These are phyloP conservation scores for Camelus dromedarius DNA, from an alignment of 2,113 vertebrate genomes.

Conservation along the genomic window DNA sequence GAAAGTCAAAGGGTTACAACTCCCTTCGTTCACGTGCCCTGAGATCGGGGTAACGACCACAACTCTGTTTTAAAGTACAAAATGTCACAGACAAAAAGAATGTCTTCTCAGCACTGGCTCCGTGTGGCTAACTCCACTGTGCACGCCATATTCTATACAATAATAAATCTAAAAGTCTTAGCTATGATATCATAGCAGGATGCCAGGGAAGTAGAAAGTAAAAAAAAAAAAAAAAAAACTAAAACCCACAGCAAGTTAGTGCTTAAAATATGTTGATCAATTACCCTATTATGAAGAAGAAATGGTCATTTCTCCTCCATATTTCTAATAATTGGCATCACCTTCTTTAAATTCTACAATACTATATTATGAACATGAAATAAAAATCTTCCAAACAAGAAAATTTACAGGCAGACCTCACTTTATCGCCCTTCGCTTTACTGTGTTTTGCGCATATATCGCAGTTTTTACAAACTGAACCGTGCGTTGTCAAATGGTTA, in stretches of 20 bases:
- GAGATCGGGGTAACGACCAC: not conserved
- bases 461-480: not conserved
- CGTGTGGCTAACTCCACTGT: not conserved
- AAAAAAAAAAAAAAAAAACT: not conserved
- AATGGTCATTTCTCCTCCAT: slow-evolving; percentile 9
- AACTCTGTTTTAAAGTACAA: not conserved
- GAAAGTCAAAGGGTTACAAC: not conserved
- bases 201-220: not conserved
- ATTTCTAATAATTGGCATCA: not conserved
- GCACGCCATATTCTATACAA: not conserved
- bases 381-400: not conserved
- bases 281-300: slow-evolving; percentile 23
- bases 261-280: slow-evolving; percentile 16
- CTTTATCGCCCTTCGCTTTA: not conserved
- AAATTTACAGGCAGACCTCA: not conserved
- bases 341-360: slow-evolving; percentile 2
- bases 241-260: slow-evolving; percentile 46
- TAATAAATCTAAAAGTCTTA: slow-evolving; percentile 50
- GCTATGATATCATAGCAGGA: slow-evolving; percentile 27
- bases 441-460: not conserved
- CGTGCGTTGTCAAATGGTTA: not conserved
- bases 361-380: slow-evolving; percentile 43
- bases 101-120: not conserved
- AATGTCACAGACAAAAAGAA: not conserved
- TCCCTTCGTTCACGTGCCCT: not conserved